Evolutionary conservation across 2,113 vertebrate species (phyloP), one percentile per base, ranked within the genome.

Genomic region (Indicator indicator): DNA sequence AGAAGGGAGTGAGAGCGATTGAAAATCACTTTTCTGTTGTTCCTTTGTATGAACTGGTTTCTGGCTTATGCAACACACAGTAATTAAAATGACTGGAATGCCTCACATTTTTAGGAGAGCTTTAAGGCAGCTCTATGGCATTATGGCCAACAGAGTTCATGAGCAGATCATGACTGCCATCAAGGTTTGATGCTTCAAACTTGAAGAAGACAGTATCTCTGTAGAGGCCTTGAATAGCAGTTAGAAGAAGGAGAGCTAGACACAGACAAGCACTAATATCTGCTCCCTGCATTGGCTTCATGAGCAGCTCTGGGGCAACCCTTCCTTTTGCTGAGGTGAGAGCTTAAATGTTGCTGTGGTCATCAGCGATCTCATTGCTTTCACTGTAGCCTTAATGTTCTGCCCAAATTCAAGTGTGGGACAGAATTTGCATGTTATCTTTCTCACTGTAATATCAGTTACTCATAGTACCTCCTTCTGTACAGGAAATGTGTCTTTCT

Each of bases 11-110:
- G 74, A 96, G 96, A 95, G 86, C 40, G 62, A 88, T 79, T 95
- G 95, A 97, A 97, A 97, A 96, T 96, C 78, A 93, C 96, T 97
- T 96, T 97, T 96, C 96, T 95, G 93, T 96, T 96, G 91, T 97
- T 97, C 91, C 96, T 98, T 97, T 98, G 97, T 97, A 85, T 94
- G 93, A 97, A 97, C 95, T 88, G 86, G 86, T 95, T 94, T 95
- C 96, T 97, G 97, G 96, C 96, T 97, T 98, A 97, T 97, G 97
- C 97, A 98, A 97, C 78, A 58, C 79, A 64, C 94, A 96, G 97
- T 97, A 97, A 98, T 98, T 98, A 98, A 98, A 97, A 98, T 98
- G 55, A 90, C 96, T 98, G 94, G 93, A 96, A 98, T 98, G 97
- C 97, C 95, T 98, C 42, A 64, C 95, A 98, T 98, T 97, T 98